Percentiles rank a stretch among this genome's conserved stretches.
Evolutionary conservation across 2,888 invertebrate genomes (phyloP).

Genomic region (Nineta flava): DNA sequence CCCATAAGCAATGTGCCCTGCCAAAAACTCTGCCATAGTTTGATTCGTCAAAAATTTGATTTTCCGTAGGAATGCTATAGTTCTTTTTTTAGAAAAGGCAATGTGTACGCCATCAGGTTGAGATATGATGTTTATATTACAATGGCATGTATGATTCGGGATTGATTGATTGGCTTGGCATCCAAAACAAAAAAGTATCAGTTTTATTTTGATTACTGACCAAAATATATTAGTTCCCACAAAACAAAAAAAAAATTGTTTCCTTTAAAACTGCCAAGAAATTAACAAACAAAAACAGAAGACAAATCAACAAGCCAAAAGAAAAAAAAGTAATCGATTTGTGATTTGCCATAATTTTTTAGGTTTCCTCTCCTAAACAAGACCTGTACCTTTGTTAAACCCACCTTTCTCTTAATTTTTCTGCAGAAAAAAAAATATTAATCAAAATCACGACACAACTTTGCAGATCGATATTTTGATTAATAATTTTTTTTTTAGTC

Average conservation of each 20-base stretch:
- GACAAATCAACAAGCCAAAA: not conserved
- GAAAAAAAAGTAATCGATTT: not conserved
- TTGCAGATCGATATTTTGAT: too few relatives aligned
- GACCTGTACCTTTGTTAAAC: not conserved
- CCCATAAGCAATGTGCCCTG: not conserved
- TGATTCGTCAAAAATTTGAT: conserved; percentile 1
- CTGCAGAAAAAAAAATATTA: too few relatives aligned
- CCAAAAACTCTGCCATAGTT: conserved; percentile 3
- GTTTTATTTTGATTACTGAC: too few relatives aligned
- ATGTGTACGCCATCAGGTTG: not conserved
- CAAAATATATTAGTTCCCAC: not conserved
- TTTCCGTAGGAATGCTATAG: conserved; percentile 6
- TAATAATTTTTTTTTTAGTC: too few relatives aligned
- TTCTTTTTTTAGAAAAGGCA: conserved; percentile 1
- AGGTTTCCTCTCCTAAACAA: not conserved
- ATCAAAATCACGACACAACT: too few relatives aligned
- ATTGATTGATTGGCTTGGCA: conserved; percentile 7
- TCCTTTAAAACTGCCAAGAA: not conserved
- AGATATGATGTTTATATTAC: not conserved
- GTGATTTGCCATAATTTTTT: not conserved
- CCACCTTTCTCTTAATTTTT: too few relatives aligned
- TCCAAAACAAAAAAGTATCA: not conserved
- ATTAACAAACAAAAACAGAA: not conserved
- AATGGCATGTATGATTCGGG: conserved; percentile 7
- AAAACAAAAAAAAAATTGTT: not conserved